Base-by-base conservation (phyloP, 2,113 vertebrate species). In the Siphamia tubifer region DNA sequence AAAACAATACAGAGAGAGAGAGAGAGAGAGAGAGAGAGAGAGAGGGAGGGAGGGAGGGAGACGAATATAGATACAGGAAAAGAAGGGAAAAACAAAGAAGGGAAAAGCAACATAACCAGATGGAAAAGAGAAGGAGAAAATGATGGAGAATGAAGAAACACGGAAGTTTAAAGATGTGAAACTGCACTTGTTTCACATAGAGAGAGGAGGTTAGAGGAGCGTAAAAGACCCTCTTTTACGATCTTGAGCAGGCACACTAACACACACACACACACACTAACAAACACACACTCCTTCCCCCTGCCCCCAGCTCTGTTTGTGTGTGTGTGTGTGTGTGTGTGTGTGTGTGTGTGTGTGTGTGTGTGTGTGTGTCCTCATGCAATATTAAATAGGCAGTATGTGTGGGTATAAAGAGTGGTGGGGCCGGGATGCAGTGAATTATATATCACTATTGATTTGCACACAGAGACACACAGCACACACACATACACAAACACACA, bases 391-490 rank as follows among this genome's bases (percentile, higher is more conserved):
- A 95, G 92, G 85, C 92, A 94, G 95, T 95, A 96, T 96, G 93
- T 94, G 95, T 94, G 94, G 94, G 94, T 94, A 96, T 97, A 98
- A 98, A 97, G 95, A 95, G 94, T 94, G 94, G 94, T 95, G 94
- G 94, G 95, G 95, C 95, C 92, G 93, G 95, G 93, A 94, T 92
- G 95, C 95, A 96, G 96, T 98, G 96, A 98, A 98, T 98, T 97
- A 98, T 98, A 97, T 96, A 98, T 98, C 94, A 94, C 94, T 98
- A 98, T 98, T 98, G 97, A 98, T 98, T 97, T 96, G 75, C 61
- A 35, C 79, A 52, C 73, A 68, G 58, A 67, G 44, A 69, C 8
- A 47, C 36, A 60, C 49, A 40, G 64, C 10, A 39, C 20, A 64
- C 21, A 51, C 40, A 42, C 39, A 71, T 16, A 72, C 32, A 61